Evolutionary conservation across 2,797 vertebrate genomes (phyloP).

Genomic region (Cygnus olor): DNA sequence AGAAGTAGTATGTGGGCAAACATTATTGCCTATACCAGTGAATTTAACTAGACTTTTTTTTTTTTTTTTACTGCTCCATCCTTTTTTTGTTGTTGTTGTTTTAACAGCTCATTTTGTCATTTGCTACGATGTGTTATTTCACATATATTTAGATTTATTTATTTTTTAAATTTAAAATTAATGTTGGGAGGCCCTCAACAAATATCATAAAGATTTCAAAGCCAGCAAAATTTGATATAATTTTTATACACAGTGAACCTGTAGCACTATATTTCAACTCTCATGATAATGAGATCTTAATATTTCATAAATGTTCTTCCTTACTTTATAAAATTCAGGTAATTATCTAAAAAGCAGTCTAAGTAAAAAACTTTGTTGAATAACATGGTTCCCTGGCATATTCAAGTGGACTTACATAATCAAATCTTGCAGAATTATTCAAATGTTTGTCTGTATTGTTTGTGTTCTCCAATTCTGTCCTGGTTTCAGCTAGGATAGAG

Average conservation of each 20-base stretch:
- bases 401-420: background rate
- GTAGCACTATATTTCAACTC: constrained; percentile 4
- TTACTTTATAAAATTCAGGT: constrained; percentile 15
- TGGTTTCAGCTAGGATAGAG: no score
- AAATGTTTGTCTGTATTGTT: background rate
- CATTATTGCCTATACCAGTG: background rate
- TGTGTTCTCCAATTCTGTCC: background rate
- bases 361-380: background rate
- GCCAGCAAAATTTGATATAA: background rate
- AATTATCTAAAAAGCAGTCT: background rate
- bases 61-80: background rate
- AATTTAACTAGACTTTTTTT: background rate
- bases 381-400: background rate
- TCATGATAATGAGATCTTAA: background rate
- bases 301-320: background rate
- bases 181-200: background rate
- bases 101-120: background rate
- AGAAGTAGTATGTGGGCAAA: background rate
- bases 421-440: background rate
- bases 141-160: background rate
- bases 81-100: background rate
- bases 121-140: background rate
- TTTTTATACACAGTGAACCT: constrained; percentile 16
- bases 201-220: constrained; percentile 13
- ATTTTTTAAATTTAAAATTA: constrained; percentile 21